phyloP scores from a whole-genome alignment of 2,888 invertebrate genomes.

The Habrosyne pyritoides region DNA sequence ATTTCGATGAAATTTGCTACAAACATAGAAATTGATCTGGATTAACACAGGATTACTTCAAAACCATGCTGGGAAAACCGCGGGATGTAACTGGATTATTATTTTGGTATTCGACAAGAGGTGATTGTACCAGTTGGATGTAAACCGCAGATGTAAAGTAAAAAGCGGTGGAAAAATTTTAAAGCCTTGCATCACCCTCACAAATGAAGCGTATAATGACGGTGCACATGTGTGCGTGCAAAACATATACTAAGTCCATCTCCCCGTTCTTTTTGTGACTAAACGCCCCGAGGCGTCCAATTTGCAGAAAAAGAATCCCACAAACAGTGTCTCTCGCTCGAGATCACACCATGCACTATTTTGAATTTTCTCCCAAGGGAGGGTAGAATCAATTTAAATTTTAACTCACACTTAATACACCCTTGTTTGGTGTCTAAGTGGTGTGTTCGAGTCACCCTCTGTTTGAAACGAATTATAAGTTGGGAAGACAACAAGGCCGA shows the following conservation, averaged over 20 bases:
- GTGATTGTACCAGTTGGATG: not conserved
- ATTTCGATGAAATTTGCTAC: too few species aligned
- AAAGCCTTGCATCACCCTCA: slow-evolving; percentile 36
- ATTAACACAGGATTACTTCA: too few species aligned
- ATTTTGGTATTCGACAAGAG: not conserved
- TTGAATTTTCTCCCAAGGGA: slow-evolving; percentile 75
- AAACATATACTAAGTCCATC: slow-evolving; percentile 41
- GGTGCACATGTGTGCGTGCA: slow-evolving; percentile 47
- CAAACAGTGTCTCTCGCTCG: slow-evolving; percentile 75
- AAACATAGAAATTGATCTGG: too few species aligned
- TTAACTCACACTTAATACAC: slow-evolving; percentile 83
- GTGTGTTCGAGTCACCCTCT: slow-evolving; percentile 82
- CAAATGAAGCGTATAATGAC: slow-evolving; percentile 71
- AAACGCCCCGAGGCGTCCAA: slow-evolving; percentile 79
- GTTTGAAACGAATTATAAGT: slow-evolving; percentile 78
- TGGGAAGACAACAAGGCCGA: slow-evolving; percentile 70
- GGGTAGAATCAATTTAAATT: slow-evolving; percentile 84
- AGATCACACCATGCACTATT: slow-evolving; percentile 81
- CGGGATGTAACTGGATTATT: too few species aligned
- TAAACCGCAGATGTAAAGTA: slow-evolving; percentile 4
- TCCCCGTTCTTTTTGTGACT: slow-evolving; percentile 65
- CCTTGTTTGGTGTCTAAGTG: slow-evolving; percentile 84
- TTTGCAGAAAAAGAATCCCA: slow-evolving; percentile 81
- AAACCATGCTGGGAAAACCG: too few species aligned
- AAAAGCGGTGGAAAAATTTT: slow-evolving; percentile 4